Conservation (phyloP, 37 sponge, comb jelly and placozoan species). For the Chondrilla cf. caribensis region DNA sequence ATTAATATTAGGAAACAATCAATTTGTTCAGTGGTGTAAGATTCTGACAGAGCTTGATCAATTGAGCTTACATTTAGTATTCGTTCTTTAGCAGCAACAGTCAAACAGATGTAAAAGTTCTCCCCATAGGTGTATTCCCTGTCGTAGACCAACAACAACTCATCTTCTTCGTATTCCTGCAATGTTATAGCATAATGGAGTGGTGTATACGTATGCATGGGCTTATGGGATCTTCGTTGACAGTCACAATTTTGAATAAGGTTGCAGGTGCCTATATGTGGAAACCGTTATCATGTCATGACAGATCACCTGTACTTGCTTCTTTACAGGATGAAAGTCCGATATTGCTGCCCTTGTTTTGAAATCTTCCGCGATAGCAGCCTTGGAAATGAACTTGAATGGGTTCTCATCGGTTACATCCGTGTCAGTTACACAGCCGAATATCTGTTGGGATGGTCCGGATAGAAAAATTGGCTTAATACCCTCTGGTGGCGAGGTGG, state of each 20-base stretch:
- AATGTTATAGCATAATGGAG: background rate
- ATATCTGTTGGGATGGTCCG: slow-evolving; percentile 75
- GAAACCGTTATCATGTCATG: too few relatives aligned
- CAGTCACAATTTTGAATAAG: too few relatives aligned
- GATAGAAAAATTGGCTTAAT: slow-evolving; percentile 81
- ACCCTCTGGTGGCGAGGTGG: slow-evolving; percentile 34
- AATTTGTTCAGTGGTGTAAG: too few relatives aligned
- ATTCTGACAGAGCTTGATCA: too few relatives aligned
- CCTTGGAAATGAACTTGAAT: slow-evolving; percentile 73
- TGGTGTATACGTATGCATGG: background rate
- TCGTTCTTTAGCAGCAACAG: slow-evolving; percentile 87
- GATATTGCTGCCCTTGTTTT: slow-evolving; percentile 88
- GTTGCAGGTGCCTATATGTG: background rate
- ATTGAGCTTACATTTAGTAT: slow-evolving; percentile 77
- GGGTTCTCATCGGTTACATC: slow-evolving; percentile 84
- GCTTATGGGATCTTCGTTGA: too few relatives aligned
- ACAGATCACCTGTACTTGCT: slow-evolving; percentile 65
- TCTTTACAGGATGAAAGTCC: slow-evolving; percentile 91
- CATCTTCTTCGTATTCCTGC: slow-evolving; percentile 82
- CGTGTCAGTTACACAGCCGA: slow-evolving; percentile 68
- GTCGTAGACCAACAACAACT: slow-evolving; percentile 90
- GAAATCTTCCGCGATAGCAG: slow-evolving; percentile 83
- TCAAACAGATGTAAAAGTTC: slow-evolving; percentile 92
- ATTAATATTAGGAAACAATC: too few relatives aligned
- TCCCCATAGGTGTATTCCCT: slow-evolving; percentile 90